Conservation (phyloP, 2,797 vertebrate species). For the Catostomus latipinnis region DNA sequence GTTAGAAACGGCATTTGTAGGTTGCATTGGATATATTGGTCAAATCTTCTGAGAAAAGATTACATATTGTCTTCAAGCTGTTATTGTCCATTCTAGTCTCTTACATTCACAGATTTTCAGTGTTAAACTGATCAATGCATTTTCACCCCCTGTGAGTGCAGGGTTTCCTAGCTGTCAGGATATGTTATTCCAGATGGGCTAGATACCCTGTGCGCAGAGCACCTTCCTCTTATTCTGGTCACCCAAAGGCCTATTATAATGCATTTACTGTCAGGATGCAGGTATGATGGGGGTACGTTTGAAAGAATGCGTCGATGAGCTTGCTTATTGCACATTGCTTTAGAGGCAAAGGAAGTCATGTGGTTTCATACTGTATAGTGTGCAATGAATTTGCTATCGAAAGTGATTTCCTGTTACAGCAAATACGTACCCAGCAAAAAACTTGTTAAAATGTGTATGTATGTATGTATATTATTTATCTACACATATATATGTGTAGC, state of each 20-base stretch:
- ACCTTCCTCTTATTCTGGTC: conserved; percentile 36
- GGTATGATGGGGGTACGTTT: conserved; percentile 26
- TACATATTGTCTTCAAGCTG: conserved; percentile 15
- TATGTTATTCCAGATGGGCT: conserved; percentile 52
- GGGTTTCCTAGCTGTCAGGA: conserved; percentile 57
- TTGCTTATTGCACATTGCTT: conserved; percentile 38
- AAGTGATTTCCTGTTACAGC: conserved; percentile 37
- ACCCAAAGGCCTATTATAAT: conserved; percentile 34
- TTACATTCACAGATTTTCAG: conserved; percentile 49
- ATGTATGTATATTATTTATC: no score
- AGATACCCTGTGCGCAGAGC: conserved; percentile 31
- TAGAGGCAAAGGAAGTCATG: conserved; percentile 36
- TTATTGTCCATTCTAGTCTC: conserved; percentile 12
- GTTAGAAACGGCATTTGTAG: conserved; percentile 23
- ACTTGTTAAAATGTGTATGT: no score
- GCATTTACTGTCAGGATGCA: conserved; percentile 39
- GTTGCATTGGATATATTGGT: neutral
- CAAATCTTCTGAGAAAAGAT: conserved; percentile 19
- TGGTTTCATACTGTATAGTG: conserved; percentile 38
- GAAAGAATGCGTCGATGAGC: conserved; percentile 30
- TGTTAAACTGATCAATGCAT: conserved; percentile 58
- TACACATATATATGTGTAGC: no score
- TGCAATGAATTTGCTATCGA: conserved; percentile 13
- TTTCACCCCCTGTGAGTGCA: conserved; percentile 51
- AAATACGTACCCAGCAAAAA: neutral